Percentiles rank a stretch among this genome's conserved stretches.
Evolutionary conservation across 1,140 invertebrate species (phyloP).

Genomic region (Scaptomyza montana): DNA sequence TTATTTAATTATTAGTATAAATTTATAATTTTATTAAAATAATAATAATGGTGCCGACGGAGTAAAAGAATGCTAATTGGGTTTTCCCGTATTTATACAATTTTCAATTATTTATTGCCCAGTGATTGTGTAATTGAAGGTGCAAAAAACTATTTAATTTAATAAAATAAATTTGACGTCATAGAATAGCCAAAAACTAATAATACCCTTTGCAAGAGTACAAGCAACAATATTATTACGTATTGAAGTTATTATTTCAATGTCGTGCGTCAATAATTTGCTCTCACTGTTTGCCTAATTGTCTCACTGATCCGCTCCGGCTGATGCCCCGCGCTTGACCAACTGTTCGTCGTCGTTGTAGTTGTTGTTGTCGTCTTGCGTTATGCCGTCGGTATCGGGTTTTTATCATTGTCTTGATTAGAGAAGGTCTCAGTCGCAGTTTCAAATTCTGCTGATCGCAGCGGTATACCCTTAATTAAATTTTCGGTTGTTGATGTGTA

Average conservation of each 20-base stretch:
- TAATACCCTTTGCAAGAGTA: conserved; percentile 10
- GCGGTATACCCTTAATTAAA: conserved; percentile 79
- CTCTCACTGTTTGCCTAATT: conserved; percentile 70
- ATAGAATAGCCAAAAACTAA: too few species aligned
- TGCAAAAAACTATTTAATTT: too few species aligned
- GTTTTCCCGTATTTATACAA: too few species aligned
- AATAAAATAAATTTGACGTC: too few species aligned
- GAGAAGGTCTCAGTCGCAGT: conserved; percentile 65
- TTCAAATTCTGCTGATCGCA: conserved; percentile 78
- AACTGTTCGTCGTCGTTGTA: conserved; percentile 28
- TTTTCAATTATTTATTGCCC: too few species aligned
- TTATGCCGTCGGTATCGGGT: conserved; percentile 19
- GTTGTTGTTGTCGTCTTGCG: conserved; percentile 8
- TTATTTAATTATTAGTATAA: too few species aligned
- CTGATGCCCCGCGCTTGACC: conserved; percentile 54
- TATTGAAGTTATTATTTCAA: conserved; percentile 53
- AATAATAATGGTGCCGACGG: too few species aligned
- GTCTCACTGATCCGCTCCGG: conserved; percentile 30
- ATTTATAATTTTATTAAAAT: too few species aligned
- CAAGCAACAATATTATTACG: conserved; percentile 31
- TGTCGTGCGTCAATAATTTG: conserved; percentile 69
- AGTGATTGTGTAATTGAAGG: too few species aligned
- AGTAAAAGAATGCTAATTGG: too few species aligned
- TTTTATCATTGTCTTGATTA: conserved; percentile 76
- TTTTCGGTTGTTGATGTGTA: conserved; percentile 50